A percentile compares a stretch with the other conserved stretches of the same genome.
These are phyloP conservation scores for Stercorarius parasiticus DNA, from an alignment of 2,113 vertebrate species.

Conservation along the genomic window DNA sequence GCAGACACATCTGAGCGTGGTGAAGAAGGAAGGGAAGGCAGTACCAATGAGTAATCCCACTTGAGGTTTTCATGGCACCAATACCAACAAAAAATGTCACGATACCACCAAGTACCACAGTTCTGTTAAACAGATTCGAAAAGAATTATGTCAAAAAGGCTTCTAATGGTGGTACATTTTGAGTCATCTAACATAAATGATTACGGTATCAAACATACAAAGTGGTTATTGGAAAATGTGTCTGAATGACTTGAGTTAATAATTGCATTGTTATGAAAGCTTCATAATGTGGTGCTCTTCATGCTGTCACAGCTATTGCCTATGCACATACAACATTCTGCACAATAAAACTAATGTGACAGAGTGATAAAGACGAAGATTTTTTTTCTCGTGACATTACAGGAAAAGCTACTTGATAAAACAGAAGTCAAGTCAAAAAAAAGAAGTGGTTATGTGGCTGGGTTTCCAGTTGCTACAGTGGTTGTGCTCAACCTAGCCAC, in stretches of 20 bases:
- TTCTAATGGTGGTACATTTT: not conserved
- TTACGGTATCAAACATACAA: not conserved
- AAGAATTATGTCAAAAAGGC: not conserved
- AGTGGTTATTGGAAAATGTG: not conserved
- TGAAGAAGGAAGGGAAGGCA: not conserved
- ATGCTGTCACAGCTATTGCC: not conserved
- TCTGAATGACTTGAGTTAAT: not conserved
- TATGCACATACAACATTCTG: not conserved
- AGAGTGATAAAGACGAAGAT: not conserved
- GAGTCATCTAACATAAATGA: not conserved
- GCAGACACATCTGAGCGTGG: not conserved
- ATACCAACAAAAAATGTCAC: not conserved
- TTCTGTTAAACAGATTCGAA: not conserved
- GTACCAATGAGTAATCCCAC: not conserved
- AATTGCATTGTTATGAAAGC: not conserved
- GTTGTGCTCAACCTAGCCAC: not conserved
- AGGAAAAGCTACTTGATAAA: not conserved
- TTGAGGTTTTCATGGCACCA: not conserved
- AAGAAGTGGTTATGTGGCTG: not conserved
- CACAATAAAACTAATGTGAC: not conserved
- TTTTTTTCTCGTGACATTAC: not conserved
- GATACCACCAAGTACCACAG: not conserved
- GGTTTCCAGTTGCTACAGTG: not conserved
- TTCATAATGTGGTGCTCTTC: not conserved
- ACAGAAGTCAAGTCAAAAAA: not conserved